Evolutionary conservation across 2,797 vertebrate species (phyloP), one percentile per base, ranked within the genome.

Genomic region (Alauda arvensis): DNA sequence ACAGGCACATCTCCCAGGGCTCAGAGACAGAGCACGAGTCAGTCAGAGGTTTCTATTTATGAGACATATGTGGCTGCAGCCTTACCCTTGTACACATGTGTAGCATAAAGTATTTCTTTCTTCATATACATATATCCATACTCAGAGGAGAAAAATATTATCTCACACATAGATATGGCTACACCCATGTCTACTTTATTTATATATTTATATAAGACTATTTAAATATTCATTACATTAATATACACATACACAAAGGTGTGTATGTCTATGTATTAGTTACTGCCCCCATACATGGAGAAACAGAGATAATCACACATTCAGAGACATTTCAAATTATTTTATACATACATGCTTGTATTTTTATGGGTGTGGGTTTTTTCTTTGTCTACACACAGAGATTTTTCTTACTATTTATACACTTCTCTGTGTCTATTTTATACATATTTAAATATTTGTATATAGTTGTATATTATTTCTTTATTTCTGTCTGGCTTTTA

Each of bases 21-120:
- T 72, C 34, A 8, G n/a, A 7, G 56, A 14, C 25, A 25, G 18
- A 28, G 31, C 77, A 20, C 9, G 0, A 21, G 8, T 2, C 26
- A 19, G 3, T 33, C n/a, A 21, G 1, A 42, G 43, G 16, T 28
- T 45, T 26, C 43, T 25, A 0, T 37, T 55, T 23, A 21, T 12
- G 24, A 53, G 8, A 18, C 19, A 3, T 1, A 1, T 0, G 0
- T 42, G 61, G 20, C 0, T 42, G 55, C 53, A 45, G 56, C 21
- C 42, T 46, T 51, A 12, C 17, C 10, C 1, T 6, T 19, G 14
- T 18, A 20, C 39, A 24, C 24, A 31, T 4, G 2, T 6, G 12
- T 15, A 29, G 5, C 14, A 9, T 8, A 4, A 43, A 70, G 20
- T 12, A 4, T 53, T 34, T 48, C 6, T 52, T 49, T 59, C 18